These are phyloP conservation scores for Chamaetylas fuelleborni DNA, from an alignment of 2,113 vertebrate genomes.

Conservation along the genomic window DNA sequence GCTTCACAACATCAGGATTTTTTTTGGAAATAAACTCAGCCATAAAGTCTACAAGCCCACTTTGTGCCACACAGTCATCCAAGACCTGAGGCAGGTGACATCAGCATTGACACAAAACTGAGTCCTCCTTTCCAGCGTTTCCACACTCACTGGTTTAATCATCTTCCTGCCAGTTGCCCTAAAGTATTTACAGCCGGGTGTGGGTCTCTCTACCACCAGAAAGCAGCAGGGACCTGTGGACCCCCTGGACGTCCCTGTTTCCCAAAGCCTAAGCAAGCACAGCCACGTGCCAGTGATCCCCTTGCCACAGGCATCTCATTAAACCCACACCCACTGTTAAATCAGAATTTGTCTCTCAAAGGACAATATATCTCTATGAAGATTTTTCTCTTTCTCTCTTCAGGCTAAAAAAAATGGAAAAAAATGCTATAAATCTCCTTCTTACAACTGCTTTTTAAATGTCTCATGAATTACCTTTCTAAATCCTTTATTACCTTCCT, in stretches of 20 bases:
- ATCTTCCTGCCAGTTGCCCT: not conserved
- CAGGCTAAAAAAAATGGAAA: not conserved
- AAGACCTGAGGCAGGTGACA: not conserved
- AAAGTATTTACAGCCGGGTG: not conserved
- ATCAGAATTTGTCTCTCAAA: not conserved
- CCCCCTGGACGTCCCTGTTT: not conserved
- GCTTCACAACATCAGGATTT: not conserved
- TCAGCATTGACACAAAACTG: not conserved
- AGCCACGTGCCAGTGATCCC: fast-evolving
- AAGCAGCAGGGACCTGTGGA: not conserved
- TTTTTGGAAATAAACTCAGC: not conserved
- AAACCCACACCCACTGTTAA: not conserved
- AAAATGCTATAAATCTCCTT: not conserved
- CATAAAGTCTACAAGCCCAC: fast-evolving
- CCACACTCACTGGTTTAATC: not conserved
- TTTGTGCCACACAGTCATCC: too few relatives aligned
- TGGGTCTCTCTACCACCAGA: not conserved
- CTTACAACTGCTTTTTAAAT: not conserved
- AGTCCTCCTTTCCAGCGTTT: not conserved
- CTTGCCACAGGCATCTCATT: fast-evolving
- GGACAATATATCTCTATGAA: not conserved
- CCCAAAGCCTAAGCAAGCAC: not conserved
- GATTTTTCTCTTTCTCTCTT: not conserved
- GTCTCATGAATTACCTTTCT: not conserved
- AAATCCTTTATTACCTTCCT: not conserved